Conservation (phyloP, 2,888 invertebrate genomes). For the Amphipyra berbera region DNA sequence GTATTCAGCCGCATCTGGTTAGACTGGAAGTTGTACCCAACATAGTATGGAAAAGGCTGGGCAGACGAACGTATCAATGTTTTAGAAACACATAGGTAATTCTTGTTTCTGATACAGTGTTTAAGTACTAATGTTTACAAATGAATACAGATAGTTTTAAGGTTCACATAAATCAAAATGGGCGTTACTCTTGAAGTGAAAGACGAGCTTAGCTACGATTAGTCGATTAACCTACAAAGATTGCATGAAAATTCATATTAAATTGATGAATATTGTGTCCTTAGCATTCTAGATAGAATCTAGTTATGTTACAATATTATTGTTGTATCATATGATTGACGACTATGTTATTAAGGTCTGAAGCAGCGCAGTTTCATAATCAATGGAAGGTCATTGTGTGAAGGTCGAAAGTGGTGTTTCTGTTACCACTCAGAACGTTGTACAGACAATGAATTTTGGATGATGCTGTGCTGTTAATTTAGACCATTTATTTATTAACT, state of each 20-base stretch:
- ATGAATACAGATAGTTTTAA: too few species aligned
- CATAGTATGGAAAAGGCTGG: too few species aligned
- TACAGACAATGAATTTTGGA: conserved; percentile 18
- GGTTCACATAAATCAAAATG: conserved; percentile 3
- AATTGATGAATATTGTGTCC: conserved; percentile 39
- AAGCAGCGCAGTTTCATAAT: conserved; percentile 40
- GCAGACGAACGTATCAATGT: too few species aligned
- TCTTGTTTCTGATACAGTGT: too few species aligned
- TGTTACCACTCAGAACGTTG: background rate
- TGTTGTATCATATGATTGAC: conserved; percentile 45
- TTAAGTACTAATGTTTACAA: too few species aligned
- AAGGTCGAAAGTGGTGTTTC: conserved; percentile 36
- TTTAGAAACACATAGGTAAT: too few species aligned
- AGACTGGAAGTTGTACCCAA: too few species aligned
- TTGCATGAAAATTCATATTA: conserved; percentile 52
- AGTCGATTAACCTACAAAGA: conserved; percentile 28
- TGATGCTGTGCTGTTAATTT: conserved; percentile 10
- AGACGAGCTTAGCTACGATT: background rate
- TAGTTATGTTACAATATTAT: conserved; percentile 43
- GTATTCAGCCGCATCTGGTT: too few species aligned
- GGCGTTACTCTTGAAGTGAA: background rate
- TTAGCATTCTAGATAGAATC: conserved; percentile 40
- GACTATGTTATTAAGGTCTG: conserved; percentile 42
- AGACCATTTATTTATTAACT: too few species aligned
- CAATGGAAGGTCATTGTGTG: conserved; percentile 34